Evolutionary conservation across 2,888 invertebrate genomes (phyloP), one percentile per base, ranked within the genome.

Genomic region (Hoplodrina blanda): DNA sequence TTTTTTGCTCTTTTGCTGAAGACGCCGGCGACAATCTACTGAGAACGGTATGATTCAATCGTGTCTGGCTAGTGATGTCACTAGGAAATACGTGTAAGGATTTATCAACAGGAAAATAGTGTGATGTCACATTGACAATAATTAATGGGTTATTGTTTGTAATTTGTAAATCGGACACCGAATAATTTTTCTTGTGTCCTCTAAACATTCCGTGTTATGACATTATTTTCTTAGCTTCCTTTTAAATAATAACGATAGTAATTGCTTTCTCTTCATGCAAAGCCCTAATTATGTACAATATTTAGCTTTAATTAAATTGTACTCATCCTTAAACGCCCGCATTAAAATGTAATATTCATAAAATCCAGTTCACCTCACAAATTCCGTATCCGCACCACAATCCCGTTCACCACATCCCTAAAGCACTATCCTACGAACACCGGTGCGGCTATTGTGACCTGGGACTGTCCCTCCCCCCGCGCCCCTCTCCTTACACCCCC

Each of bases 21-120:
- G 80, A 85, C 76, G 83, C 73, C 78, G 78, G 83, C 86, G 89
- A 87, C 89, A 88, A 87, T 91, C 88, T 87, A 78, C 82, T 73
- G 62, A 84, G 81, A 85, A 75, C 78, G 69, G 85, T 83, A 84
- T 90, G 89, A 91, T 91, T 90, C 91, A 88, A 91, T 91, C 89
- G 87, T 81, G 86, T 74, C 66, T 49, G 68, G 66, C 66, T 84
- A 81, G 83, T 71, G 85, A 76, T 82, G 81, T 50, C 76, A 73
- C 73, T 72, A 53, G 75, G 82, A 81, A 81, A 81, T 76, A 80
- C 80, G 78, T 82, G 69, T 82, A 80, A 72, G 75, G 76, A 85
- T 86, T 44, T 8, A 13, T 19, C 2, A 33, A 37, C 30, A 41
- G 49, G n/a, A 49, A 49, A 17, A 37, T 8, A 37, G 8, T 37